Base-by-base conservation (phyloP, 2,797 vertebrate species). In the Triplophysa bombifrons region DNA sequence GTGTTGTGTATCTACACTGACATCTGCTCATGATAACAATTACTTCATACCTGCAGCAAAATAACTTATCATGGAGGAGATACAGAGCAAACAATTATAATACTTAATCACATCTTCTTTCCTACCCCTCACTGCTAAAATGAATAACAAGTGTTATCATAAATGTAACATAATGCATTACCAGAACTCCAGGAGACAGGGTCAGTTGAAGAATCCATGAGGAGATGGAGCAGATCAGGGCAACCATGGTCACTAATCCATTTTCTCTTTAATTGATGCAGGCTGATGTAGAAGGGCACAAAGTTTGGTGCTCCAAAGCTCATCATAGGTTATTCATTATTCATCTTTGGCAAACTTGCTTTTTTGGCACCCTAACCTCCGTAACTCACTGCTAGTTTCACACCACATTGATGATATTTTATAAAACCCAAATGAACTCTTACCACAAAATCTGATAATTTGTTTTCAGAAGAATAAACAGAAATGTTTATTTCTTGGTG, bases 291-390 rank as follows among this genome's bases (percentile, higher is more conserved):
- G n/a, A 66, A 22, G 71, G 65, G 46, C 50, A 44, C 41, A 19
- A 50, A n/a, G 84, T 81, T 76, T 79, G 78, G 85, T 74, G 71
- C 77, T 85, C 81, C 85, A 82, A 72, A 74, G 64, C 71, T 85
- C 81, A 70, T 78, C 64, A 65, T 48, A 72, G 77, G 87, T 88
- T 89, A 88, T 88, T 85, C 87, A 89, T 60, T 60, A 60, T 60
- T 85, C 72, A 88, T 85, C 9, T 76, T 76, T 56, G 9, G 44
- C 61, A 38, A 65, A 53, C 13, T 20, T 19, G 16, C 80, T 87
- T 84, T 86, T 25, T 22, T 82, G 50, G 25, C 34, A 61, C 25
- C 25, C 2, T 2, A 34, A 14, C 14, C 55, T 50, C 80, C 46
- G 20, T 2, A 3, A 27, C 14, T 44, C 17, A n/a, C 7, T n/a